Percentiles rank a stretch among this genome's conserved stretches.
Conservation (phyloP, 2,888 invertebrate species). For the Clivina fossor region DNA sequence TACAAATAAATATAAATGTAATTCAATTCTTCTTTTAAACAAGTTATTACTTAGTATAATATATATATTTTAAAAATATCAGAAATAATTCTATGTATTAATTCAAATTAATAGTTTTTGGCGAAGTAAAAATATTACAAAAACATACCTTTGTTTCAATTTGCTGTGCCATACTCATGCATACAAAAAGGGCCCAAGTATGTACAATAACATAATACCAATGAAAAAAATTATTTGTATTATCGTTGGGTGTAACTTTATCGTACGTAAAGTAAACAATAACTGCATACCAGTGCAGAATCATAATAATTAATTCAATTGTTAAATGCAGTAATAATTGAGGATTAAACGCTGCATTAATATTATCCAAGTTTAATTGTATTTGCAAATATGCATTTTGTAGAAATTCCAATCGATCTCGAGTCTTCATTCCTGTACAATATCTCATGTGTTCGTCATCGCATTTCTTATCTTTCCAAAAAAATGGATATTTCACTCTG, state of each 20-base stretch:
- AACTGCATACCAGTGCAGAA: constrained; percentile 51
- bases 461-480: constrained; percentile 10
- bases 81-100: too few relatives aligned
- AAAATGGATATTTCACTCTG: constrained; percentile 9
- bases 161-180: constrained; percentile 49
- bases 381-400: constrained; percentile 50
- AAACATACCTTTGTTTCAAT: constrained; percentile 50
- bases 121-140: neutral
- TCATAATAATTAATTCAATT: constrained; percentile 48
- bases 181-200: constrained; percentile 47
- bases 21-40: too few relatives aligned
- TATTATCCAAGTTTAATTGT: constrained; percentile 46
- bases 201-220: constrained; percentile 48
- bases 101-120: neutral
- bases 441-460: constrained; percentile 9
- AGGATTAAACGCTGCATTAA: constrained; percentile 49
- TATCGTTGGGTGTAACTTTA: constrained; percentile 43
- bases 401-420: constrained; percentile 44
- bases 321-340: constrained; percentile 48
- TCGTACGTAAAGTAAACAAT: constrained; percentile 49
- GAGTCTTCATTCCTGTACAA: neutral
- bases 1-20: too few relatives aligned
- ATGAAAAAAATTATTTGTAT: constrained; percentile 48
- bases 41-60: too few relatives aligned
- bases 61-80: too few relatives aligned